Evolutionary conservation across 2,888 invertebrate genomes (phyloP).

Genomic region (Dorcus hopei): DNA sequence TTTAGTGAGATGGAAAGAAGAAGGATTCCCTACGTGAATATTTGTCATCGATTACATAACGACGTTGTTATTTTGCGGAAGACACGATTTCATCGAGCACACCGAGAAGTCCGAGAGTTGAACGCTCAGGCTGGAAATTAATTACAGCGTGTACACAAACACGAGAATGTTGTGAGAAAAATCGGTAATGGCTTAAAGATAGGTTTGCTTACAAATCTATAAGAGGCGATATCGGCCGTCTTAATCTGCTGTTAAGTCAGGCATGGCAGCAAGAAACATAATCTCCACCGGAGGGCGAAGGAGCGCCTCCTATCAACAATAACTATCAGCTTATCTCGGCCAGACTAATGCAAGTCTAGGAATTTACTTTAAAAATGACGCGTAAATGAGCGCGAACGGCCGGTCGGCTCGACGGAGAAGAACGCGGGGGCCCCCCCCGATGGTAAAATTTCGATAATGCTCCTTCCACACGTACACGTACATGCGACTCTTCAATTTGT

Average conservation of each 20-base stretch:
- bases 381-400: conserved; percentile 25
- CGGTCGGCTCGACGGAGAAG: conserved; percentile 8
- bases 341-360: conserved; percentile 37
- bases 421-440: background rate
- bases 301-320: conserved; percentile 25
- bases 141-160: background rate
- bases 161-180: conserved; percentile 3
- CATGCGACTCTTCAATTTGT: conserved; percentile 28
- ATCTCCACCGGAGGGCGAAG: conserved; percentile 25
- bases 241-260: conserved; percentile 11
- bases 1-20: no score
- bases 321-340: conserved; percentile 30
- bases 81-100: no score
- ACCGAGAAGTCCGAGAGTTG: no score
- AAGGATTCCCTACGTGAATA: no score
- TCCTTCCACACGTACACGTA: background rate
- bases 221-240: conserved; percentile 1
- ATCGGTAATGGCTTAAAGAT: conserved; percentile 2
- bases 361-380: conserved; percentile 34
- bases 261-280: conserved; percentile 5
- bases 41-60: no score
- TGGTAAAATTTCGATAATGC: conserved; percentile 13
- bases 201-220: conserved; percentile 2
- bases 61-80: no score
- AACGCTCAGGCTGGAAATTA: background rate